Conservation (phyloP, 2,113 vertebrate genomes). For the Lepisosteus oculatus region DNA sequence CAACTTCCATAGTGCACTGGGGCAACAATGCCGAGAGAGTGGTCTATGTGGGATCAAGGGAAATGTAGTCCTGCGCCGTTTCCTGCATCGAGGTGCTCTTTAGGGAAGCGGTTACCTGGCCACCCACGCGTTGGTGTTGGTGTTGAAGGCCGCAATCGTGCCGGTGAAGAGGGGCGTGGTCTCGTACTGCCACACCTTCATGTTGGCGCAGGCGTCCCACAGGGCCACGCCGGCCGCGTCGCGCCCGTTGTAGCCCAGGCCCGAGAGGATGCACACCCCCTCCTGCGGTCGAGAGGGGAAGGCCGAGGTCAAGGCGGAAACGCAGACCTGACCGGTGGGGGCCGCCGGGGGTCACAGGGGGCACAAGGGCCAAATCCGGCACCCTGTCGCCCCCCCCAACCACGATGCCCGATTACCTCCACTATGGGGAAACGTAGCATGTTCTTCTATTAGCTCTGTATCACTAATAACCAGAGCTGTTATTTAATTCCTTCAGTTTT, state of each 20-base stretch:
- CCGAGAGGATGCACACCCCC: constrained; percentile 87
- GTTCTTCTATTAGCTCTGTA: too few relatives aligned
- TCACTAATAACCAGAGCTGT: too few relatives aligned
- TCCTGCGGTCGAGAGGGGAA: constrained; percentile 61
- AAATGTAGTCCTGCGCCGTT: not conserved
- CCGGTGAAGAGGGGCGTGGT: constrained; percentile 88
- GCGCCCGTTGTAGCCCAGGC: constrained; percentile 82
- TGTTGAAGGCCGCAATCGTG: constrained; percentile 93
- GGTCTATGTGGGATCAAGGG: too few relatives aligned
- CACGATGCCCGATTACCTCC: too few relatives aligned
- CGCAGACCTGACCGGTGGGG: too few relatives aligned
- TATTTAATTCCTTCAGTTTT: too few relatives aligned
- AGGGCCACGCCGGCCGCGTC: constrained; percentile 57
- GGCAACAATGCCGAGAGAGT: not conserved
- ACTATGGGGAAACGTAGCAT: too few relatives aligned
- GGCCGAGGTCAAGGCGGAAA: not conserved
- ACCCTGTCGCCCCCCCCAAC: too few relatives aligned
- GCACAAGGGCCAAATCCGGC: not conserved
- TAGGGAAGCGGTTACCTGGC: constrained; percentile 67
- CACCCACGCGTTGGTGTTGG: constrained; percentile 92
- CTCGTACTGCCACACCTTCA: constrained; percentile 94
- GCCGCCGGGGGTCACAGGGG: not conserved
- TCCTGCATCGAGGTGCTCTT: too few relatives aligned
- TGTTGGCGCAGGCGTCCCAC: constrained; percentile 94
- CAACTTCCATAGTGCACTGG: not conserved